These are phyloP conservation scores for Amphimedon queenslandica DNA, from an alignment of 37 sponge, comb jelly and placozoan genomes.

Conservation along the genomic window DNA sequence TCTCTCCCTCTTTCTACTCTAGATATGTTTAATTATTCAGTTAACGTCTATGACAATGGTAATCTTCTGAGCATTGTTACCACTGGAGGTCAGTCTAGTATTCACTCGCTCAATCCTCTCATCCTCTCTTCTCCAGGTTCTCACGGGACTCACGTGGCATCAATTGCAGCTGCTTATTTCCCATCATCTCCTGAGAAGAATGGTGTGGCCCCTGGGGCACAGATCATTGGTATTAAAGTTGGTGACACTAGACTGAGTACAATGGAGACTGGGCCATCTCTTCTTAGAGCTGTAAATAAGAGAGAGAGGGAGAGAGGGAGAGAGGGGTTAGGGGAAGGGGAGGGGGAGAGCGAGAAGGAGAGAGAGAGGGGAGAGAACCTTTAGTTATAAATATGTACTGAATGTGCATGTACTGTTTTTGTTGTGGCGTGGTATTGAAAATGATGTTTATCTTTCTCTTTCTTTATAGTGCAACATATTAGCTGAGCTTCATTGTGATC, in stretches of 20 bases:
- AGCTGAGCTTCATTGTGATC: slow-evolving; percentile 60
- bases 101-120: not conserved
- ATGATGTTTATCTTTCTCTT: no score
- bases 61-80: slow-evolving; percentile 76
- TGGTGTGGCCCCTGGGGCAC: slow-evolving; percentile 95
- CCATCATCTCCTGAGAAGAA: slow-evolving; percentile 75
- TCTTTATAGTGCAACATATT: slow-evolving; percentile 49
- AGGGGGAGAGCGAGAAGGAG: no score
- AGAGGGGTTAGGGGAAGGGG: no score
- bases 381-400: no score
- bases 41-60: slow-evolving; percentile 85
- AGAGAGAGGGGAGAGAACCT: no score
- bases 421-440: no score
- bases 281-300: slow-evolving; percentile 83
- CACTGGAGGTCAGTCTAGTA: slow-evolving; percentile 49
- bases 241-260: slow-evolving; percentile 80
- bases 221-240: slow-evolving; percentile 84
- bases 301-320: no score
- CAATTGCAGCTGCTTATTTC: slow-evolving; percentile 82
- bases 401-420: no score
- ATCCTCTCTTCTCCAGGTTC: slow-evolving; percentile 38
- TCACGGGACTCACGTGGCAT: slow-evolving; percentile 97
- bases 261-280: slow-evolving; percentile 86
- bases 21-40: slow-evolving; percentile 76
- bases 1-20: slow-evolving; percentile 10